Evolutionary conservation across 2,797 vertebrate species (phyloP), one percentile per base, ranked within the genome.

Genomic region (Fistularia commersonii): DNA sequence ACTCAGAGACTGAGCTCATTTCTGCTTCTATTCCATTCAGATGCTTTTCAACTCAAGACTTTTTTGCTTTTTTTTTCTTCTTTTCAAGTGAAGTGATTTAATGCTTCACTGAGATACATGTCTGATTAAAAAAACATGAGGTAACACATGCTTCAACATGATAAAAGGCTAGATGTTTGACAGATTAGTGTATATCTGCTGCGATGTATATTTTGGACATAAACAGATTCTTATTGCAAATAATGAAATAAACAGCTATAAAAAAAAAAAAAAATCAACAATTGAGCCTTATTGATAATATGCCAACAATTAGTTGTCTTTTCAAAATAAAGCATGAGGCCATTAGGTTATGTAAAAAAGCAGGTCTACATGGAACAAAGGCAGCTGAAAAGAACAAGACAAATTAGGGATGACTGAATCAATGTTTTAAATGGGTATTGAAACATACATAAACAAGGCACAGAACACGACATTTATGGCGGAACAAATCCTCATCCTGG

Each of bases 381-480:
- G 3, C 5, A 44, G 54, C 33, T 11, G 37, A 32, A 41, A 54
- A 53, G 41, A 33, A 56, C 15, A 38, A 41, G n/a, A n/a, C n/a
- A 53, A 47, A 62, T 7, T 12, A 70, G 35, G 40, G 31, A 64
- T 8, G 1, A 35, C 71, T 55, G 59, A 34, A 60, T 41, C 7
- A 44, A 57, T 69, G 40, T 51, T 52, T 41, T 14, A 54, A 45
- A 78, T 64, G 64, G 49, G 15, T 12, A 34, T 48, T 36, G 11
- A 58, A 39, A 59, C 40, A 69, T 13, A 45, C 47, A 69, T 37
- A 50, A 42, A 50, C 31, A 51, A 57, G 63, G 8, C 44, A 78
- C 46, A 66, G n/a, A n/a, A 51, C 47, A 32, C 31, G 35, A 34
- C 23, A 54, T 38, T 48, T 11, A 58, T 58, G 55, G 15, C 45